Base-by-base conservation (phyloP, 2,888 invertebrate species). In the Andrena hattorfiana region DNA sequence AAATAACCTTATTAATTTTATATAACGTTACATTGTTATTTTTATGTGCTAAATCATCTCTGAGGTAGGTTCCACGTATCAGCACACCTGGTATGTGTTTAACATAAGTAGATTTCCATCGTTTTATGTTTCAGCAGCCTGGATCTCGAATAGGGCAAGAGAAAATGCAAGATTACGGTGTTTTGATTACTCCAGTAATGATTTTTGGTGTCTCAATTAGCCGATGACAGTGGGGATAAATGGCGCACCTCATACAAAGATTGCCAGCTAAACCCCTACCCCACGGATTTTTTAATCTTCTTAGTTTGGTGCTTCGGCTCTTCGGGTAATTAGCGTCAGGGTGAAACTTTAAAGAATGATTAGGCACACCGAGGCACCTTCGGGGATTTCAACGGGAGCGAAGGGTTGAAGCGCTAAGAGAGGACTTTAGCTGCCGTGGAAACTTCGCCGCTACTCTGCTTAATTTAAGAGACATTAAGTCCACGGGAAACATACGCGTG, bases 291-390 rank as follows among this genome's bases (percentile, higher is more conserved):
- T 90, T 89, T 90, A 89, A 90, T 91, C 90, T 83, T 82, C 86
- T 89, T 87, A 89, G 81, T 84, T 87, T 82, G 51, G 78, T 77
- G 63, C 87, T 78, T 80, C 83, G 54, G 83, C 83, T 87, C 86
- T 88, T 81, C 84, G 66, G 86, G 88, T 91, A 91, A 92, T 92
- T 91, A 91, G 88, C 85, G 78, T 83, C 84, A 85, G 86, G 87
- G 88, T 88, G 83, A 90, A 92, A 91, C 87, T 91, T 90, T 87
- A 83, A 90, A 90, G 89, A 92, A 91, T 91, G 89, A 91, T 91
- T 90, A 90, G 86, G 86, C 87, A 82, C 81, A 83, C 84, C 69
- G 68, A 84, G 70, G 67, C 79, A 80, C 71, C 82, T 81, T 78
- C 75, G 79, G 82, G 85, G 86, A 88, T 84, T 87, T 84, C 83